These are phyloP conservation scores for Apoda limacodes DNA, from an alignment of 2,888 invertebrate genomes.

Conservation along the genomic window DNA sequence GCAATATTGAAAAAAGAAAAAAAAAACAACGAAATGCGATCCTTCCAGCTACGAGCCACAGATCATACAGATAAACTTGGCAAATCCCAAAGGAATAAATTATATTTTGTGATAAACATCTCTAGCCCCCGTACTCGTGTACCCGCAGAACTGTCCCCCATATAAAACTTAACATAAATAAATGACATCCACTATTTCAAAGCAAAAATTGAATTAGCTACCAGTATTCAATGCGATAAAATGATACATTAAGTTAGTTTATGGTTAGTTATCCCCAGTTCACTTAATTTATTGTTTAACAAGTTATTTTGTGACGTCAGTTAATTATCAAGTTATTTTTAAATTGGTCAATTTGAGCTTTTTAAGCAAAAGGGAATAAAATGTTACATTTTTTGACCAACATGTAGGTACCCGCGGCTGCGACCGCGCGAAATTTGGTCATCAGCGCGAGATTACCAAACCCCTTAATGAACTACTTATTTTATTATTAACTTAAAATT, in stretches of 20 bases:
- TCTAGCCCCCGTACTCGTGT: slow-evolving; percentile 33
- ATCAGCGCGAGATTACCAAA: too few species aligned
- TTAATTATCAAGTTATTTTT: too few species aligned
- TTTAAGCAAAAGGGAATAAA: too few species aligned
- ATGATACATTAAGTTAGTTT: slow-evolving; percentile 21
- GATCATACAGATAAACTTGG: slow-evolving; percentile 11
- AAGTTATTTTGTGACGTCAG: slow-evolving; percentile 22
- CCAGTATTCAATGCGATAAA: slow-evolving; percentile 25
- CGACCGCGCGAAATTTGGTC: too few species aligned
- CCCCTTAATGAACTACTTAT: too few species aligned
- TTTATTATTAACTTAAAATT: too few species aligned
- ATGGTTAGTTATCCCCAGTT: slow-evolving; percentile 13
- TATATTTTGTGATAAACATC: slow-evolving; percentile 46
- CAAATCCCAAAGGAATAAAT: slow-evolving; percentile 43
- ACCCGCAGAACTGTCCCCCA: slow-evolving; percentile 41
- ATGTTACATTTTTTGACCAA: too few species aligned
- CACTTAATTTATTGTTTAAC: slow-evolving; percentile 19
- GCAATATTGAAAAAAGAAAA: not conserved
- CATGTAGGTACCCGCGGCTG: too few species aligned
- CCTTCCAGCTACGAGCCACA: not conserved
- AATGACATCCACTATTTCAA: slow-evolving; percentile 30
- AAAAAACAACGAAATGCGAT: not conserved
- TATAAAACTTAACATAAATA: slow-evolving; percentile 35
- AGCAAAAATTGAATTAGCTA: slow-evolving; percentile 38
- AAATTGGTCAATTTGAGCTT: too few species aligned